Conservation (phyloP, 2,888 invertebrate genomes). For the Scaptomyza parva region DNA sequence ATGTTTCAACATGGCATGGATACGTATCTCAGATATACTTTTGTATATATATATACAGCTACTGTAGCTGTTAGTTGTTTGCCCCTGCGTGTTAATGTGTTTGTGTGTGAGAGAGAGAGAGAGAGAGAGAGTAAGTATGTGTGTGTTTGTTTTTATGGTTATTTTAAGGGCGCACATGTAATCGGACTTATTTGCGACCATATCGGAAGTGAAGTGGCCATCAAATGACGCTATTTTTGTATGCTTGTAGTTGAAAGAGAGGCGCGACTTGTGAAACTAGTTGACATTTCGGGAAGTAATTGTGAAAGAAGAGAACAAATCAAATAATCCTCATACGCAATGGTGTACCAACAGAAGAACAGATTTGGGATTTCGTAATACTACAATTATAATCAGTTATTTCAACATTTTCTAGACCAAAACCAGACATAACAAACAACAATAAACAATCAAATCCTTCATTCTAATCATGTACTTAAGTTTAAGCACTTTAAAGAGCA, state of each 20-base stretch:
- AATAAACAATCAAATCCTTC: slow-evolving; percentile 9
- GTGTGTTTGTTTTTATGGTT: slow-evolving; percentile 1
- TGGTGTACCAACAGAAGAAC: no score
- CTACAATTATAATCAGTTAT: background rate
- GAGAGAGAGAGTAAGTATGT: background rate
- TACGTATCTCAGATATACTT: slow-evolving; percentile 7
- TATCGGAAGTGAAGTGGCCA: slow-evolving; percentile 36
- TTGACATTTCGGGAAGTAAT: background rate
- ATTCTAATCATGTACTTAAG: slow-evolving; percentile 13
- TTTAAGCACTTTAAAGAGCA: slow-evolving; percentile 5
- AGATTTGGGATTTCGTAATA: background rate
- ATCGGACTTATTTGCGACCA: slow-evolving; percentile 13
- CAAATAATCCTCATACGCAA: no score
- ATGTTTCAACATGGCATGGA: slow-evolving; percentile 52
- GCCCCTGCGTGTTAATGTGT: slow-evolving; percentile 35
- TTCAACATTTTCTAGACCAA: no score
- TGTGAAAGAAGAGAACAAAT: no score
- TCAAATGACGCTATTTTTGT: slow-evolving; percentile 19
- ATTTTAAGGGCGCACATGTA: slow-evolving; percentile 35
- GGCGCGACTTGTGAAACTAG: no score
- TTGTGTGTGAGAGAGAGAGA: background rate
- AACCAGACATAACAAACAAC: background rate
- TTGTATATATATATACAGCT: slow-evolving; percentile 17
- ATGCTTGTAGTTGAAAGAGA: background rate
- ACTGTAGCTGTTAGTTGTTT: slow-evolving; percentile 1